Evolutionary conservation across 2,113 vertebrate genomes (phyloP).

Genomic region (Phodopus roborovskii): DNA sequence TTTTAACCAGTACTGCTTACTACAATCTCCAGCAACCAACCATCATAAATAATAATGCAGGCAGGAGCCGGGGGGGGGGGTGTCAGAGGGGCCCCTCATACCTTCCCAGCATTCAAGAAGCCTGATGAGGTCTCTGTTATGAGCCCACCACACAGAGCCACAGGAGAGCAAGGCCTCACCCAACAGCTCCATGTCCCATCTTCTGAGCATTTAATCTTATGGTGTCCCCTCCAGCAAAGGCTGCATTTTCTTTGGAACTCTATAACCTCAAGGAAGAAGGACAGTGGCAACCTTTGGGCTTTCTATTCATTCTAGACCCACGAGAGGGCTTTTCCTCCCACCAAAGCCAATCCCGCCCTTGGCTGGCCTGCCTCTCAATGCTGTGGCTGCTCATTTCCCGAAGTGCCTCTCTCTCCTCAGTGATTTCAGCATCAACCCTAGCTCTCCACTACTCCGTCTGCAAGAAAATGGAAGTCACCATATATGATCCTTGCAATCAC

Average conservation of each 20-base stretch:
- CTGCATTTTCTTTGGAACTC: neutral
- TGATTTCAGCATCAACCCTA: neutral
- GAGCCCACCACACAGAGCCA: neutral
- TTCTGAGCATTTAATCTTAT: neutral
- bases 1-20: neutral
- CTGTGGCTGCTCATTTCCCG: neutral
- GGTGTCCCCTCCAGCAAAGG: neutral
- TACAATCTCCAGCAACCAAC: neutral
- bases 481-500: neutral
- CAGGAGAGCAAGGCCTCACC: neutral
- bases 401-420: neutral
- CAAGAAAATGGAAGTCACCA: neutral
- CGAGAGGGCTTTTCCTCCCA: neutral
- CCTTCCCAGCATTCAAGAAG: neutral
- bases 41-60: neutral
- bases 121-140: neutral
- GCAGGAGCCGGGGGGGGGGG: neutral
- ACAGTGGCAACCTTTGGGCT: neutral
- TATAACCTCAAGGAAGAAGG: neutral
- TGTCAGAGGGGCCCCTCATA: neutral
- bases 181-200: too few species aligned
- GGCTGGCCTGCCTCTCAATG: neutral
- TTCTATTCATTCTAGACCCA: neutral
- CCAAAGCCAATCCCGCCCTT: neutral
- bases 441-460: neutral